Base-by-base conservation (phyloP, 2,113 vertebrate species). In the Opisthocomus hoazin region DNA sequence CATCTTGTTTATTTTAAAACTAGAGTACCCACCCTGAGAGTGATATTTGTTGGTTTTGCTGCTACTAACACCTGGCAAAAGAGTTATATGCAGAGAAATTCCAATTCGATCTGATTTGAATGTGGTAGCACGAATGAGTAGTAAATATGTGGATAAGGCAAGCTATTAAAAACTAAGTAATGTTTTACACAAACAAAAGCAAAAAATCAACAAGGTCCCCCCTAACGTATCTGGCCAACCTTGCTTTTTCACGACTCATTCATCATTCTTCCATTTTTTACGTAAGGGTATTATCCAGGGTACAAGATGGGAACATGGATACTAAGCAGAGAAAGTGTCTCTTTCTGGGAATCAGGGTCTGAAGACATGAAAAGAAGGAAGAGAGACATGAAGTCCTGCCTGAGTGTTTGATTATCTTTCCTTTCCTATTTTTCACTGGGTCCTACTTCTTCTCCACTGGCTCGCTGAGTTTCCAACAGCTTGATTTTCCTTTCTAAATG, bases 401-500 rank as follows among this genome's bases (percentile, higher is more conserved):
- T 66, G 3, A 1, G 5, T 45, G 37, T 80, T 74, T 57, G 43
- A 54, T 80, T 66, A 23, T 39, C 8, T 12, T 79, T 51, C n/a
- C 7, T 53, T 65, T 63, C 32, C 0, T 37, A 22, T 36, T 84
- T 89, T 84, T 51, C 32, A 27, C 10, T 24, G n/a, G 18, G 21
- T 87, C 30, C 15, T 91, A 46, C 22, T 78, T 90, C 43, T 13
- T 84, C 93, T 84, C 39, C 39, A 75, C 23, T 75, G 26, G 10
- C 17, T 91, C 29, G 5, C 20, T 63, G 36, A 64, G 22, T 63
- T 89, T 89, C 51, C 64, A 78, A 69, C 51, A 92, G 29, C 36
- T 66, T 68, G 68, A 71, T 92, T 94, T 93, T 70, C 46, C 48
- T 84, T 93, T 92, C 86, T 81, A 81, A 89, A 71, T 51, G 56